Evolutionary conservation across 2,113 vertebrate species (phyloP).

Genomic region (Mesocricetus auratus): DNA sequence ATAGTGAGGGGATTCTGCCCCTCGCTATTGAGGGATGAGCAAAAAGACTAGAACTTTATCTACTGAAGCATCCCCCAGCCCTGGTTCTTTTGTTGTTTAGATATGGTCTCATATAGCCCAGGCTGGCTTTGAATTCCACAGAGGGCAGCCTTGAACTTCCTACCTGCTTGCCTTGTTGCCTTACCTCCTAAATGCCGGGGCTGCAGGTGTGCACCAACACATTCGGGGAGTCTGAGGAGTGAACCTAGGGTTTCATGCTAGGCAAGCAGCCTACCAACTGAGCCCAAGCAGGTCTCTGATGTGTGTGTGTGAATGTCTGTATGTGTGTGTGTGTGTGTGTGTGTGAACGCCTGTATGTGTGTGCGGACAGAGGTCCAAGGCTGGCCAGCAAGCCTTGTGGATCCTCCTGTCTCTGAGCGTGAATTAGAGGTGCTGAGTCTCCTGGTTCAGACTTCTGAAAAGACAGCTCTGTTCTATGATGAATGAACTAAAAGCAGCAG

Average conservation of each 20-base stretch:
- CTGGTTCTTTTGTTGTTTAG: not conserved
- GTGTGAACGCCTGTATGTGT: not conserved
- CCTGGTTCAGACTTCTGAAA: not conserved
- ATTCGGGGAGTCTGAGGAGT: not conserved
- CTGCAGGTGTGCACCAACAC: not conserved
- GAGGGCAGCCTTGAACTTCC: not conserved
- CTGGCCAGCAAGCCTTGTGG: not conserved
- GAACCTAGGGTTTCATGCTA: not conserved
- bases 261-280: not conserved
- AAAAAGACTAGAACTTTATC: not conserved
- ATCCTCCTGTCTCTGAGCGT: not conserved
- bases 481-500: not conserved
- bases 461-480: not conserved
- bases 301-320: not conserved
- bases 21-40: not conserved
- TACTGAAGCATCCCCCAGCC: not conserved
- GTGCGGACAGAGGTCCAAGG: too few relatives aligned
- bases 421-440: not conserved
- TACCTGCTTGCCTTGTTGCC: not conserved
- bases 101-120: not conserved
- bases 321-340: not conserved
- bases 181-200: not conserved
- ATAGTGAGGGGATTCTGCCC: not conserved
- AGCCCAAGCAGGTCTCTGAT: not conserved
- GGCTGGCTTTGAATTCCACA: not conserved